Conservation (phyloP, 2,113 vertebrate species). For the Neolamprologus caudopunctatus region DNA sequence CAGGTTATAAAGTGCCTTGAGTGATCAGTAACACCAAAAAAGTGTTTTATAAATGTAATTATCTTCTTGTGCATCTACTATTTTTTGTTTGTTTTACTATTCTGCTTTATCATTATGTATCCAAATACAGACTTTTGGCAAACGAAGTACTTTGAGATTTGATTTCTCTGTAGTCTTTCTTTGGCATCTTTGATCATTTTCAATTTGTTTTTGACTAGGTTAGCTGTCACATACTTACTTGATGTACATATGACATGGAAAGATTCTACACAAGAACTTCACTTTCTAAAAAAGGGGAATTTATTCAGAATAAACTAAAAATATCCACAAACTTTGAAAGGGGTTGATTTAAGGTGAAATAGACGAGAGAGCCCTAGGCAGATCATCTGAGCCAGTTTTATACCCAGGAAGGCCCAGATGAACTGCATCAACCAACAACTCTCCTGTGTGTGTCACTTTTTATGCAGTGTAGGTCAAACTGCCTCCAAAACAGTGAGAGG, state of each 20-base stretch:
- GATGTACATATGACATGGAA: not conserved
- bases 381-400: not conserved
- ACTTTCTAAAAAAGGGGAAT: not conserved
- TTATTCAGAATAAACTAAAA: not conserved
- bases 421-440: not conserved
- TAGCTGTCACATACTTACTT: not conserved
- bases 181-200: not conserved
- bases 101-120: not conserved
- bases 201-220: not conserved
- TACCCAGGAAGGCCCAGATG: not conserved
- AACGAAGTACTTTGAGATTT: not conserved
- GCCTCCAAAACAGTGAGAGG: not conserved
- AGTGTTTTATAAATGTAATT: not conserved
- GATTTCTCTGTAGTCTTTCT: not conserved
- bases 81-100: not conserved
- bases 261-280: not conserved
- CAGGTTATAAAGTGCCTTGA: not conserved
- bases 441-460: not conserved
- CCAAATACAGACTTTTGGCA: not conserved
- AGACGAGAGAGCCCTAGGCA: not conserved
- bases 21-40: not conserved
- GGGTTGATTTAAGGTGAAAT: not conserved
- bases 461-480: not conserved
- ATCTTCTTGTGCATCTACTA: not conserved
- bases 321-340: fast-evolving